Base-by-base conservation (phyloP, 1,140 invertebrate species). In the Trachymyrmex septentrionalis region DNA sequence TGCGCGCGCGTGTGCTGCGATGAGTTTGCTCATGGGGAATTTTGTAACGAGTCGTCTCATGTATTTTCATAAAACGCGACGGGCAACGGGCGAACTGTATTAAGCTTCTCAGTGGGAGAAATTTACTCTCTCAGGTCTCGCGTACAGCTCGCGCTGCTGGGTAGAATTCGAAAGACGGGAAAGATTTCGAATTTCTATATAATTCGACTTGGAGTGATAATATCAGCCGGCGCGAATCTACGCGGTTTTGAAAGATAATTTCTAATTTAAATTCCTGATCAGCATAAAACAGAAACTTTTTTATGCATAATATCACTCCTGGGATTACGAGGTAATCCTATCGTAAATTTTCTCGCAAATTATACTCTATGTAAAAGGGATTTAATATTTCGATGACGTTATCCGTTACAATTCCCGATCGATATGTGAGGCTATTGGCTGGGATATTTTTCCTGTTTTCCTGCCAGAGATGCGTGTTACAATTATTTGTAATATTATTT, bases 291-390 rank as follows among this genome's bases (percentile, higher is more conserved):
- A 80, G 63, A 69, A 69, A 69, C 44, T 80, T 69, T 64, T 72
- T 80, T 53, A 69, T 53, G 48, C 48, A 53, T 67, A 66, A 78
- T 78, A 67, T 78, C 59, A 48, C 61, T 21, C 61, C 19, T n/a
- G 24, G 61, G 24, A 78, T 78, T 66, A 78, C 44, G 59, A 50
- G 61, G 16, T 78, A 66, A 78, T 78, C 61, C 76, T 66, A 44
- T 78, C 76, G 61, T 67, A 78, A 78, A 78, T 66, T 78, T 78
- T 34, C 76, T 66, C 76, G 61, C 76, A 19, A 78, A 78, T 78
- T 78, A 78, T 66, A 78, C 24, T 66, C 61, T 38, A 24, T 48
- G 44, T 64, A 66, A 67, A 66, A 66, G 76, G 61, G 59, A 66
- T 66, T 76, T 76, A 76, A 66, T 50, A 66, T 78, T 78, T 78